Conservation (phyloP, 2,888 invertebrate genomes). For the Leptinotarsa rubiginosa region DNA sequence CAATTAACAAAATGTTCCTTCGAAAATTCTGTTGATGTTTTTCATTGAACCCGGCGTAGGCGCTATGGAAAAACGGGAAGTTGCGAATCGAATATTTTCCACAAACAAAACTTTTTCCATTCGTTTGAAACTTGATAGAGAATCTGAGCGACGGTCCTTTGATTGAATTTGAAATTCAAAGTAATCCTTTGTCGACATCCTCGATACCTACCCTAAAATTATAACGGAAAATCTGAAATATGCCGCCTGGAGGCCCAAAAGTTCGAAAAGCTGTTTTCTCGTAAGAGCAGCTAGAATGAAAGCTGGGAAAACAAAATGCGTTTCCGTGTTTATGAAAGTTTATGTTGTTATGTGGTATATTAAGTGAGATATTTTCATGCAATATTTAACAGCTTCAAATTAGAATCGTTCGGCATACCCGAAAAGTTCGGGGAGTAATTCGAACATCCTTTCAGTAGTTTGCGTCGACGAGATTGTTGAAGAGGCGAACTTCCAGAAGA, state of each 20-base stretch:
- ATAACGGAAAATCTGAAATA: background rate
- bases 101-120: no score
- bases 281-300: background rate
- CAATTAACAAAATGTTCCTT: no score
- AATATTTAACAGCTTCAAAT: constrained; percentile 12
- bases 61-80: no score
- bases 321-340: background rate
- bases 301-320: background rate
- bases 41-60: no score
- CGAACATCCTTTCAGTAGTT: constrained; percentile 1
- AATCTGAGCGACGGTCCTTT: background rate
- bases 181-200: background rate
- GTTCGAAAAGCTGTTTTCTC: constrained; percentile 7
- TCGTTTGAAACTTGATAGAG: no score
- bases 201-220: background rate
- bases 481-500: background rate
- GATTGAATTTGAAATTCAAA: background rate
- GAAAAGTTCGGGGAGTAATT: background rate
- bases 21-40: no score
- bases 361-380: constrained; percentile 17
- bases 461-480: background rate
- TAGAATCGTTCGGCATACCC: background rate
- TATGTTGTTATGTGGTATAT: constrained; percentile 9
- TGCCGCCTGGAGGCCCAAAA: background rate
- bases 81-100: no score